Conservation (phyloP, 2,797 vertebrate species). For the Oreonectes daqikongensis region DNA sequence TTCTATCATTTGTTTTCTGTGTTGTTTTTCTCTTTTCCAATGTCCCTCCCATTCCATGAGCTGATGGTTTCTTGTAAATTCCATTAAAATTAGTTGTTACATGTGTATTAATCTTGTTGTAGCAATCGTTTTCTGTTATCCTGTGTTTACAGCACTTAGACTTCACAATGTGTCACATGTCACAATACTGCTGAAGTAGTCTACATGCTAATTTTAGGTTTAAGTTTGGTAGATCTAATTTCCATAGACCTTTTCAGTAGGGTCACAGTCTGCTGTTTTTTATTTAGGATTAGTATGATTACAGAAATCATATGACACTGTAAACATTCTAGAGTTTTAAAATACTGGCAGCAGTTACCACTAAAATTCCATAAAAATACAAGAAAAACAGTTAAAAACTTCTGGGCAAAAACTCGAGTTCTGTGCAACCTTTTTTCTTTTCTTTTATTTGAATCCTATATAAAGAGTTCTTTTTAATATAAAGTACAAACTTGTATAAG, state of each 20-base stretch:
- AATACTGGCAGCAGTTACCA: too few species aligned
- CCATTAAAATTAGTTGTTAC: slow-evolving; percentile 59
- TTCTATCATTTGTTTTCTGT: slow-evolving; percentile 64
- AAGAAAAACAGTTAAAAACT: too few species aligned
- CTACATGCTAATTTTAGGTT: slow-evolving; percentile 59
- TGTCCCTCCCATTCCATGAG: slow-evolving; percentile 76
- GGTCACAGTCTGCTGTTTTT: background rate
- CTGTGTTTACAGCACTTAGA: slow-evolving; percentile 19
- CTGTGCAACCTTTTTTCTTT: too few species aligned
- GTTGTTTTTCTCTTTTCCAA: slow-evolving; percentile 78
- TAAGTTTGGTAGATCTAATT: slow-evolving; percentile 49
- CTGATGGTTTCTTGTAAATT: slow-evolving; percentile 58
- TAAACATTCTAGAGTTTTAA: too few species aligned
- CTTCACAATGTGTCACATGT: background rate
- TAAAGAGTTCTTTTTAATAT: too few species aligned
- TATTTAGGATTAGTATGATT: too few species aligned
- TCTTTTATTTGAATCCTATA: too few species aligned
- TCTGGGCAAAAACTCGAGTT: too few species aligned
- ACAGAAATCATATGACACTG: too few species aligned
- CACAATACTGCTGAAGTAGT: slow-evolving; percentile 39
- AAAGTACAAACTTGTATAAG: too few species aligned
- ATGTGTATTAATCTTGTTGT: background rate
- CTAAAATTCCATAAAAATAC: too few species aligned
- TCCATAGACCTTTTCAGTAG: slow-evolving; percentile 30
- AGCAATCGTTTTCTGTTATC: background rate